phyloP scores from a whole-genome alignment of 1,140 invertebrate genomes.

The Hylaeus volcanicus region DNA sequence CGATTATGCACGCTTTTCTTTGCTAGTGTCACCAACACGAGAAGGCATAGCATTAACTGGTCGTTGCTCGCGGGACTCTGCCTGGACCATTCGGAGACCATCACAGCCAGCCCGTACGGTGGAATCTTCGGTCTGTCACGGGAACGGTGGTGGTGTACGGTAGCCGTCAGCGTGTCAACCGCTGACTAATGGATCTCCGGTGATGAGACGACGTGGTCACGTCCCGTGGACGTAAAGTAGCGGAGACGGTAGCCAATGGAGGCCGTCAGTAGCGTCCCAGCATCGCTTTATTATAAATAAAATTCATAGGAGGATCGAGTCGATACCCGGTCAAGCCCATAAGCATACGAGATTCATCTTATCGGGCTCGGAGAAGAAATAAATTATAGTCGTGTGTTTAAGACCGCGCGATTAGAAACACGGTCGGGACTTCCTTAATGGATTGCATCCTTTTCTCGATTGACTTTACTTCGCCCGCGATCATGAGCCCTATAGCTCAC shows the following conservation, averaged over 20 bases:
- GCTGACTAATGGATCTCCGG: conserved; percentile 75
- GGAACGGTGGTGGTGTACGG: conserved; percentile 63
- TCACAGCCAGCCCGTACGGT: conserved; percentile 6
- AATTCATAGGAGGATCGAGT: conserved; percentile 56
- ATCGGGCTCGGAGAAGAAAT: conserved; percentile 55
- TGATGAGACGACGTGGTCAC: conserved; percentile 72
- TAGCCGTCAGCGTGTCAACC: conserved; percentile 76
- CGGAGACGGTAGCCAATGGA: conserved; percentile 44
- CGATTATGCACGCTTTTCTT: conserved; percentile 65
- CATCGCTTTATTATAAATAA: conserved; percentile 73
- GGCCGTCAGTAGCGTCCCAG: conserved; percentile 54
- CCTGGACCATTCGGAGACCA: conserved; percentile 49
- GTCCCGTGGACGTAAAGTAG: conserved; percentile 53
- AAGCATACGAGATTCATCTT: conserved; percentile 67
- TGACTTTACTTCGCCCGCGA: conserved; percentile 15
- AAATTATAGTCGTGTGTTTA: conserved; percentile 60
- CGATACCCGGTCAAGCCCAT: conserved; percentile 41
- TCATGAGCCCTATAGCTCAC: neutral
- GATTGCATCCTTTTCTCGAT: neutral
- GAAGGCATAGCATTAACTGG: conserved; percentile 77
- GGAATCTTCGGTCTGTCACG: conserved; percentile 63
- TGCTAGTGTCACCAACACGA: conserved; percentile 58
- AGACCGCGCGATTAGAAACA: conserved; percentile 55
- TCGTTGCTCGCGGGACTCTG: conserved; percentile 70
- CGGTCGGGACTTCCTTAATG: conserved; percentile 18